Base-by-base conservation (phyloP, 35 echinoderm and acorn worm genomes). In the Patiria miniata region DNA sequence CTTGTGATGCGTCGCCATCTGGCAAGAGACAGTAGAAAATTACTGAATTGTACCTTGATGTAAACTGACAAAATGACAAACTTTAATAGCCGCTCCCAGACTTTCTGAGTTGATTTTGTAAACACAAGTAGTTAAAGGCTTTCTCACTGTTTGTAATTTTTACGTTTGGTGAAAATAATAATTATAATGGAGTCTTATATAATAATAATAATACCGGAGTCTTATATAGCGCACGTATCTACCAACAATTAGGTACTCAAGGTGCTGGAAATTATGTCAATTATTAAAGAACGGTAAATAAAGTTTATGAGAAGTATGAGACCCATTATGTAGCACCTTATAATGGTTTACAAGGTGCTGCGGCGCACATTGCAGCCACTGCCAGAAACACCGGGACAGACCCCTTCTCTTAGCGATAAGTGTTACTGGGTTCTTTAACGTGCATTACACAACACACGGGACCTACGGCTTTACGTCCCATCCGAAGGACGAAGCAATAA, bases 1-100 rank as follows among this genome's bases (percentile, higher is more conserved):
- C 85, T 7, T 68, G 39, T 77, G 65, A 73, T 34, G 19, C 26
- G 9, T 73, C 29, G 19, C 65, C 65, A 73, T 73, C 65, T 73
- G 29, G 29, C 12, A 69, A 34, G 29, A 69, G 26, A 32, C 22
- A 34, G 8, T 32, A 69, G 0, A 69, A 69, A 12, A 34, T 5
- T 23, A 69, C 12, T 7, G 12, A 4, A 69, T 23, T 29, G 23
- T 34, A 34, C 18, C 61, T 23, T 34, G 4, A 33, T 12, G 18
- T 8, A 68, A 68, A 21, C 8, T 68, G 18, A 68, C 1, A 1
- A 32, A 0, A 0, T 61, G 52, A 55, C 21, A 14, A 57, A n/a
- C 2, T 60, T 60, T 7, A 18, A n/a, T 60, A 8, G 21, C 10
- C 10, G 0, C 21, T 14, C 21, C 52, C 21, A 0, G 0, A 0